These are phyloP conservation scores for Paelopatides confundens DNA, from an alignment of 53 echinoderm and acorn worm genomes.

Conservation along the genomic window DNA sequence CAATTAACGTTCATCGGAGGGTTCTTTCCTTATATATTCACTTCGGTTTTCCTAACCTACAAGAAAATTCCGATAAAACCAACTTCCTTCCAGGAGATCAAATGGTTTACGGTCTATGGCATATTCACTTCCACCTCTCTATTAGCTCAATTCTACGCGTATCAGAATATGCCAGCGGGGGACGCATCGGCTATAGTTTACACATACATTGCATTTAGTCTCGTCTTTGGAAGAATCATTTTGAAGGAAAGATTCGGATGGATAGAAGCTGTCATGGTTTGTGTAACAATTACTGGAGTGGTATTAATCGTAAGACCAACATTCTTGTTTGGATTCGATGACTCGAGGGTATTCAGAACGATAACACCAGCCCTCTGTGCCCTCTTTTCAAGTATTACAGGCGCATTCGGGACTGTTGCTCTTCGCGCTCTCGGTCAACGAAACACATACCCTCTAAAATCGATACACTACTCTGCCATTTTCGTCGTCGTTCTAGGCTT, in stretches of 20 bases:
- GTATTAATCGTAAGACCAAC: slow-evolving; percentile 47
- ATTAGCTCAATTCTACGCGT: slow-evolving; percentile 24
- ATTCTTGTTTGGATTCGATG: slow-evolving; percentile 44
- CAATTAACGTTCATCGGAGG: slow-evolving; percentile 35
- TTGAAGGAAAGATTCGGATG: background rate
- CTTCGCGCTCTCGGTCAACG: background rate
- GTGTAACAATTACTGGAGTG: too few species aligned
- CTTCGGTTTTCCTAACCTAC: background rate
- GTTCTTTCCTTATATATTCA: background rate
- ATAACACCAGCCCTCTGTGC: background rate
- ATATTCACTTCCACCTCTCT: background rate
- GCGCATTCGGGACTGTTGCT: background rate
- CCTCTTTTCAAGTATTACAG: background rate
- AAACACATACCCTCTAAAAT: background rate
- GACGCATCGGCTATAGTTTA: background rate
- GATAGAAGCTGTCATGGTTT: background rate
- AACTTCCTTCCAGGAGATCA: background rate
- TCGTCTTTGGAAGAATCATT: too few species aligned
- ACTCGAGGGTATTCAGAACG: background rate
- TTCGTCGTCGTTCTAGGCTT: background rate
- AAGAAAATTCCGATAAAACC: too few species aligned
- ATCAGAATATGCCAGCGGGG: slow-evolving; percentile 2
- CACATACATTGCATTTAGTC: background rate
- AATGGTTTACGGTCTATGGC: background rate
- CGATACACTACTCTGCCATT: background rate